Evolutionary conservation across 2,113 vertebrate genomes (phyloP).

Genomic region (Cyprinodon tularosa): DNA sequence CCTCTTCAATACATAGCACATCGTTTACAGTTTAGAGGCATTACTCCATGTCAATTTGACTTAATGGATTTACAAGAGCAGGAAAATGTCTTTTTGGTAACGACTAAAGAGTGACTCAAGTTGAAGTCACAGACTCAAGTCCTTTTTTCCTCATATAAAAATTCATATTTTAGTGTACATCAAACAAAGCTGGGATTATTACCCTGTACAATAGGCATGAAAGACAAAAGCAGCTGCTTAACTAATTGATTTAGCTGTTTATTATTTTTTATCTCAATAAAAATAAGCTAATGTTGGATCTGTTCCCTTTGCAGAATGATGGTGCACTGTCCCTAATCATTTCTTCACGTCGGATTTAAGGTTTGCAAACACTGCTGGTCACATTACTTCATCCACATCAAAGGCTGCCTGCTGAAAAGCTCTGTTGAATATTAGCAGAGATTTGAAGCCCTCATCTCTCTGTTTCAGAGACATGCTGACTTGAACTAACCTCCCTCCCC

Average conservation of each 20-base stretch:
- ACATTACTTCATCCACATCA: slow-evolving; percentile 82
- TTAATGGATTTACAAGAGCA: not conserved
- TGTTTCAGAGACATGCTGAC: slow-evolving; percentile 74
- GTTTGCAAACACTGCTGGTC: slow-evolving; percentile 77
- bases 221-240: not conserved
- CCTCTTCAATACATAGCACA: not conserved
- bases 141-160: not conserved
- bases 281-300: too few relatives aligned
- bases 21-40: not conserved
- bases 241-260: slow-evolving; percentile 8
- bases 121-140: not conserved
- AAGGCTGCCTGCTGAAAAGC: slow-evolving; percentile 75
- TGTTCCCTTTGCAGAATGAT: slow-evolving; percentile 37
- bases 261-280: not conserved
- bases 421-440: slow-evolving; percentile 75
- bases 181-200: slow-evolving; percentile 10
- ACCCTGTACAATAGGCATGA: not conserved
- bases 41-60: not conserved
- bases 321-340: slow-evolving; percentile 50
- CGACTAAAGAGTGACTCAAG: not conserved
- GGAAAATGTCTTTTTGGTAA: not conserved
- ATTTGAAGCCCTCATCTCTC: slow-evolving; percentile 72
- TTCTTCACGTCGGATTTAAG: slow-evolving; percentile 73
- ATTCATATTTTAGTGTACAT: slow-evolving; percentile 24
- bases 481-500: slow-evolving; percentile 61